Percentiles rank a stretch among this genome's conserved stretches.
phyloP scores from a whole-genome alignment of 2,888 invertebrate species.

The Strigamia crassipes region DNA sequence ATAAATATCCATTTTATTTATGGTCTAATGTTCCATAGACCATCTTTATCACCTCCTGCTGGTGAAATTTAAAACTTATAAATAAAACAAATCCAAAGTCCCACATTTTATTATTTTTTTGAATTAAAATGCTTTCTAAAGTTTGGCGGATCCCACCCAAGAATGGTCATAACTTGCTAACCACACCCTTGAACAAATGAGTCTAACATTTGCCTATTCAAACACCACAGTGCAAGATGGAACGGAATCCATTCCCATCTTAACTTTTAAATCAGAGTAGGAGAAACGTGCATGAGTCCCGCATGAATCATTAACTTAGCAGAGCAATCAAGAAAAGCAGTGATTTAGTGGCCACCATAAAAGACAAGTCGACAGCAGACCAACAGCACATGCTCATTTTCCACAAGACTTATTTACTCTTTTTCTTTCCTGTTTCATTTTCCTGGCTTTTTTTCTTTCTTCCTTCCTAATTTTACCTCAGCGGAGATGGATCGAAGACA shows the following conservation, averaged over 20 bases:
- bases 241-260: slow-evolving; percentile 28
- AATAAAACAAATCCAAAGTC: background rate
- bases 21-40: too few relatives aligned
- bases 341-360: slow-evolving; percentile 34
- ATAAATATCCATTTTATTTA: too few relatives aligned
- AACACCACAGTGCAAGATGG: background rate
- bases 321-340: slow-evolving; percentile 26
- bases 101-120: background rate
- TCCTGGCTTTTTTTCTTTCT: background rate
- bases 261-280: slow-evolving; percentile 26
- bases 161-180: background rate
- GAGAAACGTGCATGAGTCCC: slow-evolving; percentile 22
- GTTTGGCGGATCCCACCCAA: background rate
- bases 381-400: slow-evolving; percentile 29
- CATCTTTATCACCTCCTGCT: too few relatives aligned
- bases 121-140: background rate
- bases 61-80: too few relatives aligned
- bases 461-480: background rate
- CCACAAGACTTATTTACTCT: slow-evolving; percentile 33
- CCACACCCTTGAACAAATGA: slow-evolving; percentile 19
- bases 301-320: slow-evolving; percentile 31
- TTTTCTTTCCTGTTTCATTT: background rate
- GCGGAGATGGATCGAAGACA: background rate
- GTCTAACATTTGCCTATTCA: slow-evolving; percentile 15
- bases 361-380: slow-evolving; percentile 26